phyloP scores from a whole-genome alignment of 2,113 vertebrate genomes.

The Rhipidura dahli region DNA sequence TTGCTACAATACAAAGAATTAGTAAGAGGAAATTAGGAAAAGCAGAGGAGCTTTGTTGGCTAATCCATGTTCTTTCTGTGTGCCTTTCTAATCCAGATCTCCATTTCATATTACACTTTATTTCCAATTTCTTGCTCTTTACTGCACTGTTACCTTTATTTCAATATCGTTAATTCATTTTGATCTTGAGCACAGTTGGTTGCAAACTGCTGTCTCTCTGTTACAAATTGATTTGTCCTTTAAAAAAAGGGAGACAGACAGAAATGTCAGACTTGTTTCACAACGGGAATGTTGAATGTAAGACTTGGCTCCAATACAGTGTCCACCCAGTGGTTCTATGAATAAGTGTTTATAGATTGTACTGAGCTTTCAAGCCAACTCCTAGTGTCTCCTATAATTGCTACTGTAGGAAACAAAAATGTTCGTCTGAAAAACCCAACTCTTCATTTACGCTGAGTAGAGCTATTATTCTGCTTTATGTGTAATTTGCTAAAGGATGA shows the following conservation, averaged over 20 bases:
- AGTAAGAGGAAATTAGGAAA: neutral
- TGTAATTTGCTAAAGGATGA: slow-evolving; percentile 54
- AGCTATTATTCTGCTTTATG: slow-evolving; percentile 55
- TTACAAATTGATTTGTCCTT: slow-evolving; percentile 57
- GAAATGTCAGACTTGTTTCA: slow-evolving; percentile 67
- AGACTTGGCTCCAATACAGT: slow-evolving; percentile 48
- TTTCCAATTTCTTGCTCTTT: neutral
- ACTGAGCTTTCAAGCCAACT: slow-evolving; percentile 73
- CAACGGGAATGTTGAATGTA: slow-evolving; percentile 54
- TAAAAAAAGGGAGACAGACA: slow-evolving; percentile 20
- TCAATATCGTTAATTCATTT: slow-evolving; percentile 35
- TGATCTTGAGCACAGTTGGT: slow-evolving; percentile 61
- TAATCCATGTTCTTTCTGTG: neutral
- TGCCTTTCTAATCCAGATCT: neutral
- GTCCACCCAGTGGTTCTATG: slow-evolving; percentile 74
- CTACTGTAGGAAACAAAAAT: slow-evolving; percentile 81
- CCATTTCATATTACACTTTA: neutral
- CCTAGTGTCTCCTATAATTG: slow-evolving; percentile 83
- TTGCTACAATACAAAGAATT: neutral
- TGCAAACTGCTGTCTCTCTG: slow-evolving; percentile 39
- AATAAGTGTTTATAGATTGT: slow-evolving; percentile 75
- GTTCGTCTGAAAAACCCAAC: slow-evolving; percentile 61
- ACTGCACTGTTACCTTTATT: slow-evolving; percentile 29
- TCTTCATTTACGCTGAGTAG: slow-evolving; percentile 59
- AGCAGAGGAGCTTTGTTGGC: neutral